Base-by-base conservation (phyloP, 2,888 invertebrate species). In the Doris montereyensis region DNA sequence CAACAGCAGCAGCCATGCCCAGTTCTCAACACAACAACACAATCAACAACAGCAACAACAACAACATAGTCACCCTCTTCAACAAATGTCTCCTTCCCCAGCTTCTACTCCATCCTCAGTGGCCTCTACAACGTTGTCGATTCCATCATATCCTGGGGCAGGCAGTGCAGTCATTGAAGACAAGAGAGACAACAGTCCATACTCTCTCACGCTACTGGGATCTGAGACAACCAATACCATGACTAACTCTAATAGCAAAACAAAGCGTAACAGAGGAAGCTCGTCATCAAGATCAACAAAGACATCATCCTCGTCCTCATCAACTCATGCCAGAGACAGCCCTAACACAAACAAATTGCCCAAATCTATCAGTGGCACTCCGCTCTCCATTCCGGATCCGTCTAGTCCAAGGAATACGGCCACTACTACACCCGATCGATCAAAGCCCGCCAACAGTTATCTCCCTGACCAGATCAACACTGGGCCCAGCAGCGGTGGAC, bases 141-240 rank as follows among this genome's bases (percentile, higher is more conserved):
- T 41, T 41, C 68, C 78, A 13, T 68, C 21, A 4, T 67, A 28
- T 52, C 57, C 30, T 3, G 78, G 74, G 8, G 17, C 5, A 10
- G 17, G 17, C 52, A 41, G 52, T 41, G 60, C n/a, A 21, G 3
- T 65, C 4, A 73, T 65, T 30, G 68, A 58, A 67, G 30, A 24
- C 26, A 32, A n/a, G 21, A 4, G 60, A 32, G 74, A 74, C 24
- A 60, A 32, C n/a, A 76, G 76, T 32, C 76, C 76, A 1, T 76
- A 62, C 57, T 76, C 76, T 13, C 57, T 76, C 17, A 67, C 76
- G 10, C 10, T 76, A 17, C 52, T 76, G 1, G 76, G 76, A 17
- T 62, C 62, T 13, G 10, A 62, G 21, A 21, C 62, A 17, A 21
- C 62, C 24, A 13, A 10, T 52, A 52, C 52, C 52, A 52, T n/a